These are phyloP conservation scores for Antechinus stuartii DNA, from an alignment of 2,113 vertebrate genomes.

Conservation along the genomic window DNA sequence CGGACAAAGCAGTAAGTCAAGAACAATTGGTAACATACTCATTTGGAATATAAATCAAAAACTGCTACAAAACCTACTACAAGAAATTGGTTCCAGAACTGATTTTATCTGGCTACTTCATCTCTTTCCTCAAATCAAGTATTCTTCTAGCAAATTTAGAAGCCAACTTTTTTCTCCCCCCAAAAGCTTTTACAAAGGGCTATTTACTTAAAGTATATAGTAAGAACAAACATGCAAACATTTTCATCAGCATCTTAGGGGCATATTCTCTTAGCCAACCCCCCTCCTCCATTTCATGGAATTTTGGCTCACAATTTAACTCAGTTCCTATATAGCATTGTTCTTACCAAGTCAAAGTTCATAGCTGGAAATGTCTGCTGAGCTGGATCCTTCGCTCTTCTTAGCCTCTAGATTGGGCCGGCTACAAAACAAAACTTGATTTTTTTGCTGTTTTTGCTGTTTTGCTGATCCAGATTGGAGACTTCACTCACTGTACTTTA, in stretches of 20 bases:
- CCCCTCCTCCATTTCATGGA: too few species aligned
- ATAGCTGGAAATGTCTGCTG: neutral
- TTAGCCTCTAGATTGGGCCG: too few species aligned
- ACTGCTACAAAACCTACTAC: neutral
- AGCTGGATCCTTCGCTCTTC: neutral
- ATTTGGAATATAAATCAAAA: slow-evolving; percentile 6
- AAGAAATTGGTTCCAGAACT: slow-evolving; percentile 17
- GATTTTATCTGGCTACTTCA: neutral
- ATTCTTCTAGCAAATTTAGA: neutral
- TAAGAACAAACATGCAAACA: neutral
- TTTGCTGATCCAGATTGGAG: neutral
- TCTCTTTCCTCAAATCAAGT: neutral
- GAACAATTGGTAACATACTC: neutral
- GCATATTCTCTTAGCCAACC: too few species aligned
- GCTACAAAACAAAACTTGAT: neutral
- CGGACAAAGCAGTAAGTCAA: slow-evolving; percentile 52
- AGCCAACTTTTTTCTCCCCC: neutral
- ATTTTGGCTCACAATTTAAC: neutral
- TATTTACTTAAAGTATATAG: neutral
- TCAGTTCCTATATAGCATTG: neutral
- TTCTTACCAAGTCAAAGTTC: neutral
- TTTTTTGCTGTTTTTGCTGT: too few species aligned
- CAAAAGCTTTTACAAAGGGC: neutral
- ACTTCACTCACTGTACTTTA: neutral
- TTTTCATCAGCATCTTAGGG: neutral